phyloP scores from a whole-genome alignment of 2,888 invertebrate genomes.

The Trichogramma dendrolimi region DNA sequence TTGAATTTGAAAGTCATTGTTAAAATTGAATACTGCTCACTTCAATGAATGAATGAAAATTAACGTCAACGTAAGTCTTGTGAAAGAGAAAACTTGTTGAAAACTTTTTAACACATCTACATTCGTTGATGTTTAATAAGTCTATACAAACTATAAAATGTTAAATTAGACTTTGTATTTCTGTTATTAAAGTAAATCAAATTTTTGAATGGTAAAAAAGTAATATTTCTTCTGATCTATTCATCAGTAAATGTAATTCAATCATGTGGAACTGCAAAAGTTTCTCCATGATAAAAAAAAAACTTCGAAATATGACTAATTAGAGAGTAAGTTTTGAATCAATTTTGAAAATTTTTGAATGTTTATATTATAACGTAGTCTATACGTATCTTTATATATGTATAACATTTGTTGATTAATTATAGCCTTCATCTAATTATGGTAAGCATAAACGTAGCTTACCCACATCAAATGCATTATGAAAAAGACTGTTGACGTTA shows the following conservation, averaged over 20 bases:
- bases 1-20: slow-evolving; percentile 15
- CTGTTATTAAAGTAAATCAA: too few relatives aligned
- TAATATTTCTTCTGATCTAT: too few relatives aligned
- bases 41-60: slow-evolving; percentile 8
- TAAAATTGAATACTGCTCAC: slow-evolving; percentile 11
- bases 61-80: slow-evolving; percentile 26
- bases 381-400: slow-evolving; percentile 12
- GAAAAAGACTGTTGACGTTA: slow-evolving; percentile 26
- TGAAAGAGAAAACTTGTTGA: neutral
- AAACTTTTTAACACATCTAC: neutral
- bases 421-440: slow-evolving; percentile 5
- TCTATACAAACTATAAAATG: slow-evolving; percentile 6
- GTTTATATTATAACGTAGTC: slow-evolving; percentile 17
- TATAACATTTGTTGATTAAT: slow-evolving; percentile 11
- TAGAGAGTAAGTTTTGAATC: neutral
- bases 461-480: neutral
- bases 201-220: too few relatives aligned
- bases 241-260: too few relatives aligned
- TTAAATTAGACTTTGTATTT: slow-evolving; percentile 1
- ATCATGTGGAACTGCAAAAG: too few relatives aligned
- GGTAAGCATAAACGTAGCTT: slow-evolving; percentile 3
- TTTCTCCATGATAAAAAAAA: too few relatives aligned
- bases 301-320: neutral
- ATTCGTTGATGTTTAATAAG: neutral
- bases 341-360: neutral